Evolutionary conservation across 2,797 vertebrate genomes (phyloP).

Genomic region (Rhynchonycteris naso): DNA sequence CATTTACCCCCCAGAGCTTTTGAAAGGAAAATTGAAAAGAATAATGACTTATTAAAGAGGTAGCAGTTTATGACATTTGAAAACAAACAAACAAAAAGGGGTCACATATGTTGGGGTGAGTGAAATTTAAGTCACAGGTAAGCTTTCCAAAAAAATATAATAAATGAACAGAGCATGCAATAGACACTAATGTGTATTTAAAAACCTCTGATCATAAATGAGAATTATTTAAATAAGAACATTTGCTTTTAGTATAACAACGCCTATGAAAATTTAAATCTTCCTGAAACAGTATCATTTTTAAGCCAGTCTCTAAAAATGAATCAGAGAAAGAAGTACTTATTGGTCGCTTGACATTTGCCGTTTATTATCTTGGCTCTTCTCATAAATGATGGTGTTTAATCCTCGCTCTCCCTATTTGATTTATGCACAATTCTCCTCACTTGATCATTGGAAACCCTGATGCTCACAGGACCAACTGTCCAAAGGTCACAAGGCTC

Average conservation of each 20-base stretch:
- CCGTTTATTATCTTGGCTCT: not conserved
- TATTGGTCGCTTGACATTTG: not conserved
- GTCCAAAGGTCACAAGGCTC: not conserved
- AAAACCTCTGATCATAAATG: not conserved
- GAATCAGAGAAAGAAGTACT: not conserved
- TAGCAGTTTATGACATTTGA: not conserved
- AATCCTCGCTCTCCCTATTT: not conserved
- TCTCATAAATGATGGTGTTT: not conserved
- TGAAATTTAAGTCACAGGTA: not conserved
- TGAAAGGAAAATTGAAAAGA: not conserved
- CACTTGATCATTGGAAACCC: not conserved
- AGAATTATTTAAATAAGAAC: not conserved
- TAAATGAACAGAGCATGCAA: not conserved
- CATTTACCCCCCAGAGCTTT: not conserved
- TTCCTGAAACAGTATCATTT: not conserved
- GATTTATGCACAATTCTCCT: not conserved
- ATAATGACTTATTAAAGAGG: not conserved
- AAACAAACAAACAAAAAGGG: not conserved
- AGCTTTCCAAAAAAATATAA: not conserved
- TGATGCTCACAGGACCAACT: not conserved
- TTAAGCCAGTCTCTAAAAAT: not conserved
- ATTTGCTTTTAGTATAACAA: not conserved
- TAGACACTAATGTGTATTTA: not conserved
- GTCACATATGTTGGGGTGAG: rapidly evolving
- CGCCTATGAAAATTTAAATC: not conserved